Evolutionary conservation across 2,797 vertebrate genomes (phyloP).

Genomic region (Syndactyla subalaris): DNA sequence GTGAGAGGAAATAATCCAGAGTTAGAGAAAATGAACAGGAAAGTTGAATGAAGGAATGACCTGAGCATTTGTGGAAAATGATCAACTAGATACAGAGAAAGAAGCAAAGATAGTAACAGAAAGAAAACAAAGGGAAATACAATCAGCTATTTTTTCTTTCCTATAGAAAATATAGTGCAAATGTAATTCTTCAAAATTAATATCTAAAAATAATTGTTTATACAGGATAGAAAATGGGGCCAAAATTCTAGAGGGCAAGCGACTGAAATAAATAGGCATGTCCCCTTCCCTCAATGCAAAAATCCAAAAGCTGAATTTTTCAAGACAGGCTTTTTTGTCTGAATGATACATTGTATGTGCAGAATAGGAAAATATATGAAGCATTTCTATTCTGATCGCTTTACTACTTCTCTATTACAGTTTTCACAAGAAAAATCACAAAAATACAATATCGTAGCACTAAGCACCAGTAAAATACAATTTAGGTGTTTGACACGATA

Average conservation of each 20-base stretch:
- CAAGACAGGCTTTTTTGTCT: not conserved
- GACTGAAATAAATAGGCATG: not conserved
- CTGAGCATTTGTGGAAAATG: conserved; percentile 9
- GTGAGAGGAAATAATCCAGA: not conserved
- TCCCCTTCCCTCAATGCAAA: not conserved
- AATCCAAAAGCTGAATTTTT: not conserved
- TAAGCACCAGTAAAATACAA: not conserved
- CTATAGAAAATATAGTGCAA: not conserved
- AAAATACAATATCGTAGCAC: not conserved
- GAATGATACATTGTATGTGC: not conserved
- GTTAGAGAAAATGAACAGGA: conserved; percentile 31
- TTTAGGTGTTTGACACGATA: not conserved
- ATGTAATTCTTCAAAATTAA: not conserved
- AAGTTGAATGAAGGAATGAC: conserved; percentile 53
- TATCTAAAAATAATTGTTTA: not conserved
- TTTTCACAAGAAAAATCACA: not conserved
- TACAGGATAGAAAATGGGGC: not conserved
- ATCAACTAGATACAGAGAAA: not conserved
- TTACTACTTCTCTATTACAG: not conserved
- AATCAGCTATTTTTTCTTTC: conserved; percentile 24
- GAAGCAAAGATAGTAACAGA: conserved; percentile 6
- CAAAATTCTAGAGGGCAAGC: not conserved
- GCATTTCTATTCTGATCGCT: not conserved
- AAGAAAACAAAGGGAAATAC: conserved; percentile 7
- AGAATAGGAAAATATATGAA: not conserved